Conservation (phyloP, 2,113 vertebrate species). For the Macroglossus sobrinus region DNA sequence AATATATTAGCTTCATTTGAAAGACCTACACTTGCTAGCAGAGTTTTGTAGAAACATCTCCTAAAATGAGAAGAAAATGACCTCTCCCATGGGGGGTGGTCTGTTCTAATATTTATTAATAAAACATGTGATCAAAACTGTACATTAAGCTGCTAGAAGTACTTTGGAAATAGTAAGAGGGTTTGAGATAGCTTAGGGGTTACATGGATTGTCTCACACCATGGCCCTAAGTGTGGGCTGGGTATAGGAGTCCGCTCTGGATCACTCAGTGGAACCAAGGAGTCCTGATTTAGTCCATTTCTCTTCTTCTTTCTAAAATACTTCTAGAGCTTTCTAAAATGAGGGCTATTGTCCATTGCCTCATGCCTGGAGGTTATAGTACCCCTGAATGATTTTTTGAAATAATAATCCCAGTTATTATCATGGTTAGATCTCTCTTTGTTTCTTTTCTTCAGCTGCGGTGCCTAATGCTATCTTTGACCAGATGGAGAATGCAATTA, state of each 20-base stretch:
- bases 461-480: constrained; percentile 71
- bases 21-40: constrained; percentile 16
- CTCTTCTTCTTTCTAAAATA: not conserved
- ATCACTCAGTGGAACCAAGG: not conserved
- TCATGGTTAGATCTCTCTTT: constrained; percentile 43
- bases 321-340: not conserved
- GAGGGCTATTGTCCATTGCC: not conserved
- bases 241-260: not conserved
- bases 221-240: not conserved
- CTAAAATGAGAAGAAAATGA: constrained; percentile 40
- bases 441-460: constrained; percentile 61
- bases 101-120: constrained; percentile 45
- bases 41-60: constrained; percentile 14
- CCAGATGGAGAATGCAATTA: constrained; percentile 71
- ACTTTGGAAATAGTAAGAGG: not conserved
- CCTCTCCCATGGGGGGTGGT: not conserved
- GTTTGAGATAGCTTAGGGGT: not conserved
- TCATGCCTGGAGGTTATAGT: constrained; percentile 23
- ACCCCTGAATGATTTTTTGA: not conserved
- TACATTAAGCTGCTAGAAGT: constrained; percentile 20
- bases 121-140: constrained; percentile 45
- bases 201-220: not conserved
- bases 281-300: not conserved
- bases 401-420: constrained; percentile 40
- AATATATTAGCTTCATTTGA: constrained; percentile 38